Evolutionary conservation across 2,797 vertebrate species (phyloP).

Genomic region (Gymnoscopelus braueri): DNA sequence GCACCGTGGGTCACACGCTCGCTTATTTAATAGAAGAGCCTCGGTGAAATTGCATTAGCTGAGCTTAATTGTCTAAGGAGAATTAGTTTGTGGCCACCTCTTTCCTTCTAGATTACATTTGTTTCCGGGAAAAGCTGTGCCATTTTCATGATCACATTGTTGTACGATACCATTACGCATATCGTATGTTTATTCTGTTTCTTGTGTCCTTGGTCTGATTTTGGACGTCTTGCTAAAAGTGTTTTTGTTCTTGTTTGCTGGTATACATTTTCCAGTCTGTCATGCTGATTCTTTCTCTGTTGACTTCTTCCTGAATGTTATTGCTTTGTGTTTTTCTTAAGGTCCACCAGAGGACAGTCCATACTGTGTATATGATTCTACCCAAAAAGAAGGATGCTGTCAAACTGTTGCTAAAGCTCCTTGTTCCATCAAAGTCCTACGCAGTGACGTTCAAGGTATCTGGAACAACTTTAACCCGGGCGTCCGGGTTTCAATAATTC

Average conservation of each 20-base stretch:
- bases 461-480: no score
- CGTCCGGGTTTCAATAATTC: no score
- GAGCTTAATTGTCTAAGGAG: constrained; percentile 13
- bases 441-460: constrained; percentile 67
- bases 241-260: neutral
- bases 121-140: neutral
- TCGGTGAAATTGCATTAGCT: constrained; percentile 24
- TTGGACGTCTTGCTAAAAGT: neutral
- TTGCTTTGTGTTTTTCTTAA: constrained; percentile 16
- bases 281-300: neutral
- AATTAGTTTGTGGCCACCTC: constrained; percentile 1
- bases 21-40: constrained; percentile 47
- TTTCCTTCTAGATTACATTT: neutral
- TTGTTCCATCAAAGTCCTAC: constrained; percentile 55
- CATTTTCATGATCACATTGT: neutral
- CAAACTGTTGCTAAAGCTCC: constrained; percentile 71
- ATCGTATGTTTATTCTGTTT: neutral
- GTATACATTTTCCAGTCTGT: neutral
- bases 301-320: neutral
- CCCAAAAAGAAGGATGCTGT: constrained; percentile 71
- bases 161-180: neutral
- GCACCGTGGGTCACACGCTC: constrained; percentile 54
- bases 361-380: constrained; percentile 76
- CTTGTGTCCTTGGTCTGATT: neutral
- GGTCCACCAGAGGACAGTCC: constrained; percentile 61